A percentile compares a stretch with the other conserved stretches of the same genome.
These are phyloP conservation scores for Pandemis corylana DNA, from an alignment of 2,888 invertebrate genomes.

Conservation along the genomic window DNA sequence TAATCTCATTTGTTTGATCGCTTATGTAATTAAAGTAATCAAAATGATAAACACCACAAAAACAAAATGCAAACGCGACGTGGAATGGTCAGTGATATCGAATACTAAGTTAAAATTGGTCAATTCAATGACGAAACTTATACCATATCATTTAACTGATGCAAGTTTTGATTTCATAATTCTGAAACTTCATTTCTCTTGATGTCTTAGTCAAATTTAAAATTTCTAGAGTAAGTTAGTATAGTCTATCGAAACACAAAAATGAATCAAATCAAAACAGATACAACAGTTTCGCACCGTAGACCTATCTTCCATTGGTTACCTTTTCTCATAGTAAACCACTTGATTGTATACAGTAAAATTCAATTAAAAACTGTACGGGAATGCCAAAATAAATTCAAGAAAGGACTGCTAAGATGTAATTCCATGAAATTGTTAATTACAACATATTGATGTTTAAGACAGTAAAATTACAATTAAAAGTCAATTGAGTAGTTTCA, in stretches of 20 bases:
- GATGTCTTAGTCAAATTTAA: background rate
- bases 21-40: background rate
- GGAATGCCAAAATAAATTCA: background rate
- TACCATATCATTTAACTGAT: background rate
- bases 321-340: background rate
- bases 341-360: background rate
- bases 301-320: background rate
- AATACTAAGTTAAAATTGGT: background rate
- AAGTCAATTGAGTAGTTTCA: background rate
- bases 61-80: background rate
- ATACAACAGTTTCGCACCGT: background rate
- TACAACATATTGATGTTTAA: background rate
- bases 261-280: background rate
- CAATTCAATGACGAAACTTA: background rate
- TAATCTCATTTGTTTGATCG: background rate
- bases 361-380: background rate
- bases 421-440: background rate
- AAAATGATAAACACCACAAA: background rate
- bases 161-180: background rate
- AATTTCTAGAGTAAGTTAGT: background rate
- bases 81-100: background rate
- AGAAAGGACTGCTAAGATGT: background rate
- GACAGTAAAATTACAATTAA: background rate
- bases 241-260: background rate
- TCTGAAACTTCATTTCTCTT: background rate